These are phyloP conservation scores for Myocastor coypus DNA, from an alignment of 2,113 vertebrate species.

Conservation along the genomic window DNA sequence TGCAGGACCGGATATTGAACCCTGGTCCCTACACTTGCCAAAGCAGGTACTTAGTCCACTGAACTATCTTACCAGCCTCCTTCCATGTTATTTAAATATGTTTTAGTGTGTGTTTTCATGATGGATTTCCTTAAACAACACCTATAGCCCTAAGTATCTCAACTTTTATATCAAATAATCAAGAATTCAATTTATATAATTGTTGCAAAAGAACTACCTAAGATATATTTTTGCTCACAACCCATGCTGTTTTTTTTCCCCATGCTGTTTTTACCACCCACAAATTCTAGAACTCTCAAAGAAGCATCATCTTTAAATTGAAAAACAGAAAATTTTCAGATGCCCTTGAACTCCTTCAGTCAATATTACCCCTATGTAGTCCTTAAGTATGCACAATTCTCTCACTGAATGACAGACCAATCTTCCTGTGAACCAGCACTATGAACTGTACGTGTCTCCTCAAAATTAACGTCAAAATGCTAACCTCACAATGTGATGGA, in stretches of 20 bases:
- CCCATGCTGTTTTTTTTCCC: too few species aligned
- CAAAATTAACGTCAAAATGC: not conserved
- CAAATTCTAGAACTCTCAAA: not conserved
- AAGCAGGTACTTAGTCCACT: too few species aligned
- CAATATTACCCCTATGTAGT: not conserved
- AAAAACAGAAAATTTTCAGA: not conserved
- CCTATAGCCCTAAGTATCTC: not conserved
- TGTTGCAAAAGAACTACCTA: not conserved
- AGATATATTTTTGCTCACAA: not conserved
- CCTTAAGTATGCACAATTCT: not conserved
- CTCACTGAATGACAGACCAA: not conserved
- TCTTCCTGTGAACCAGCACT: not conserved
- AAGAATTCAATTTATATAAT: not conserved
- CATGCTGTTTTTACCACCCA: not conserved
- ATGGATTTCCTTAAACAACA: not conserved
- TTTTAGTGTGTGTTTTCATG: constrained; percentile 8
- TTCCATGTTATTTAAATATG: not conserved
- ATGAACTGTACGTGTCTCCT: not conserved
- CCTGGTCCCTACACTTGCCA: too few species aligned
- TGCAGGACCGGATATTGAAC: too few species aligned
- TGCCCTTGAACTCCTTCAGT: not conserved
- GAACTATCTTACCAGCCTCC: too few species aligned
- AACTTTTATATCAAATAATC: not conserved
- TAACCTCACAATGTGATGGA: not conserved
- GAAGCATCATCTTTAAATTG: not conserved